A percentile compares a stretch with the other conserved stretches of the same genome.
Evolutionary conservation across 1,140 invertebrate genomes (phyloP).

Genomic region (Streblospio benedicti): DNA sequence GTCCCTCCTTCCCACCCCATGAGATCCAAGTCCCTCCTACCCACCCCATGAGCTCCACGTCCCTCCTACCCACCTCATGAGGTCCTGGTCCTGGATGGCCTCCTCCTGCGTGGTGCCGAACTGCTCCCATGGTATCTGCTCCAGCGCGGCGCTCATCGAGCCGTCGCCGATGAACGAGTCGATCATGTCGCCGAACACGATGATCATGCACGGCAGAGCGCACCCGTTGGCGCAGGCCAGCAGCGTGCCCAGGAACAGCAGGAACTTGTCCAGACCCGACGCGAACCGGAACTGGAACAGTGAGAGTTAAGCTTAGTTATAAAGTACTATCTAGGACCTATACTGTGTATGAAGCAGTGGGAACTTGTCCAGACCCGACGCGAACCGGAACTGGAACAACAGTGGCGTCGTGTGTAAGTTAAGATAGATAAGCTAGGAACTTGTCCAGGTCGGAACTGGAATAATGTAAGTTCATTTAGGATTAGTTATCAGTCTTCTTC

Average conservation of each 20-base stretch:
- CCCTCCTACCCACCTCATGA: not conserved
- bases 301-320: too few species aligned
- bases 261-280: slow-evolving; percentile 28
- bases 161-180: slow-evolving; percentile 32
- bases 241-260: slow-evolving; percentile 37
- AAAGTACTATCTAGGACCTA: too few species aligned
- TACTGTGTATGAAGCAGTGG: slow-evolving; percentile 39
- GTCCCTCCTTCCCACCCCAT: too few species aligned
- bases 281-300: slow-evolving; percentile 41
- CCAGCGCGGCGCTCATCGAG: not conserved
- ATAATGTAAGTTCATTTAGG: too few species aligned
- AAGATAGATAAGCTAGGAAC: slow-evolving; percentile 34
- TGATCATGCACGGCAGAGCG: slow-evolving; percentile 39
- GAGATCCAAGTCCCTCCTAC: too few species aligned
- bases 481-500: too few species aligned
- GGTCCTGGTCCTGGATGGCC: too few species aligned
- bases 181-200: slow-evolving; percentile 44
- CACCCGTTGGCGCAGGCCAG: slow-evolving; percentile 31
- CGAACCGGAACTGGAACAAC: slow-evolving; percentile 41
- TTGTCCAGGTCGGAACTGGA: slow-evolving; percentile 30
- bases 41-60: too few species aligned
- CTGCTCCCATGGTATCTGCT: not conserved
- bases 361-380: slow-evolving; percentile 30
- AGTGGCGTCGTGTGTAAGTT: too few species aligned
- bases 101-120: too few species aligned